Base-by-base conservation (phyloP, 1,140 invertebrate genomes). In the Lerema accius region DNA sequence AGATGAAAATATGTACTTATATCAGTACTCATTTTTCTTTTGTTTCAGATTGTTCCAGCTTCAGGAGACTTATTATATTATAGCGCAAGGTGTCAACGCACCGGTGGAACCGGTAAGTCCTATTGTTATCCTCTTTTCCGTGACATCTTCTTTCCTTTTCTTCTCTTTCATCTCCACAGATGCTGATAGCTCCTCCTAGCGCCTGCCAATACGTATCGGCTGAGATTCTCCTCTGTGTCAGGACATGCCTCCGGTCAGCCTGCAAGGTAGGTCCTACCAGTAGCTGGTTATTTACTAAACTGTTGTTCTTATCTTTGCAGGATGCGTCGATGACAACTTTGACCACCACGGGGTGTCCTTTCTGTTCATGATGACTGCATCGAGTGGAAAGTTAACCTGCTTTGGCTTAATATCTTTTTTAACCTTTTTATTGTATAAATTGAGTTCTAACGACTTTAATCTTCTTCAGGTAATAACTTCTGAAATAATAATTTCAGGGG, bases 291-390 rank as follows among this genome's bases (percentile, higher is more conserved):
- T 61, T 61, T 7, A 61, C 11, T 16, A 45, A 53, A 0, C 19
- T 3, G 23, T 40, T 40, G 39, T 71, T 67, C 3, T 4, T 39
- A 10, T 61, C 61, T 11, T 53, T 62, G 9, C 39, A 53, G 3
- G 69, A 71, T 1, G 62, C 65, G 14, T 71, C 53, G 45, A 63
- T 65, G 11, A 69, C 67, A n/a, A 71, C 26, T 46, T 61, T 51
- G 0, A 71, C 23, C 16, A 67, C 64, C 2, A n/a, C n/a, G 69
- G 67, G 9, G 69, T 67, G 1, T 5, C 9, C 23, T 67, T 71
- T 16, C 67, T 62, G n/a, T 67, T 37, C 11, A 50, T 50, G 0
- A 67, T 10, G 0, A 71, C 69, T 1, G 49, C 49, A 17, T 51
- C 28, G 17, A 37, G 49, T 3, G 49, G 49, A 11, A 51, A 37